Percentiles rank a stretch among this genome's conserved stretches.
Conservation (phyloP, 53 echinoderm and acorn worm genomes). For the Stichopus horrens region DNA sequence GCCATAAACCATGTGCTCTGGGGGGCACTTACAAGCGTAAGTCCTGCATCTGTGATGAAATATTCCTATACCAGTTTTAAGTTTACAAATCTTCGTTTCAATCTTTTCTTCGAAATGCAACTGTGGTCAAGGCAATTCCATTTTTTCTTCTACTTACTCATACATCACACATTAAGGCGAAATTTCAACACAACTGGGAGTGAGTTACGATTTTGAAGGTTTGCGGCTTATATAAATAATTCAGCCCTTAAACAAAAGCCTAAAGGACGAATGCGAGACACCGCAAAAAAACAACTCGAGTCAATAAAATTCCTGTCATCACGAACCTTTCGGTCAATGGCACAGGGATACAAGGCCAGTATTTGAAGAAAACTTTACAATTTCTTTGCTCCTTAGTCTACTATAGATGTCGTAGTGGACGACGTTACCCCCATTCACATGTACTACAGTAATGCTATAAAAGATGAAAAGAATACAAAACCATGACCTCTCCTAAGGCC, state of each 20-base stretch:
- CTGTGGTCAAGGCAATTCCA: not conserved
- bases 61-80: not conserved
- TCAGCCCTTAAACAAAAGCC: not conserved
- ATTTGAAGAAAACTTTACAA: not conserved
- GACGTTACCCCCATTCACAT: no score
- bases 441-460: not conserved
- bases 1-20: not conserved
- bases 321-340: not conserved
- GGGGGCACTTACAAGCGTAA: not conserved
- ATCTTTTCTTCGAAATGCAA: not conserved
- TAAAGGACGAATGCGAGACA: not conserved
- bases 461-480: not conserved
- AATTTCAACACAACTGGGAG: not conserved
- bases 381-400: no score
- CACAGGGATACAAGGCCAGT: not conserved
- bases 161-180: not conserved
- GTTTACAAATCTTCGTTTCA: not conserved
- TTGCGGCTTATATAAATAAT: not conserved
- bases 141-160: not conserved
- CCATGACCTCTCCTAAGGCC: not conserved
- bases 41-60: slow-evolving; percentile 2
- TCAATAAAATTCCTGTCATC: not conserved
- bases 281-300: not conserved
- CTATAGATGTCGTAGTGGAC: no score
- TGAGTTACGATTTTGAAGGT: not conserved